Conservation (phyloP, 2,797 vertebrate species). For the Falco berigora region DNA sequence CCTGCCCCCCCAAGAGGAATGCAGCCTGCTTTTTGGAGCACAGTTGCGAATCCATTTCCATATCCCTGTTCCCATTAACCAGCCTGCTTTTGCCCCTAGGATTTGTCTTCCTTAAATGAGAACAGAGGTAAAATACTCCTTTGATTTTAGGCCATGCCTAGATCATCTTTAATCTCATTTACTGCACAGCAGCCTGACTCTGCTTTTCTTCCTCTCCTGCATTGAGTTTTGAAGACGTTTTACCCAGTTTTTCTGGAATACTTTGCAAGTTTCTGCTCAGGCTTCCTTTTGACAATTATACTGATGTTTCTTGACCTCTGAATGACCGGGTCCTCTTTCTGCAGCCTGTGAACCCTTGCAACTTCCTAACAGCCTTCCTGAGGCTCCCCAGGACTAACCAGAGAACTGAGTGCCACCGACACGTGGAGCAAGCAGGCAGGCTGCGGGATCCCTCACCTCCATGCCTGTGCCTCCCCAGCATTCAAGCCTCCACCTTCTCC, state of each 20-base stretch:
- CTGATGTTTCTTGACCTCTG: neutral
- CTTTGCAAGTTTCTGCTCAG: neutral
- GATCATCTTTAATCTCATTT: constrained; percentile 45
- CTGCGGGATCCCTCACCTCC: neutral
- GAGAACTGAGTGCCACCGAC: neutral
- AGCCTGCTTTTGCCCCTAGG: constrained; percentile 23
- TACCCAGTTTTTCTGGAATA: neutral
- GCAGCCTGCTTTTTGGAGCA: neutral
- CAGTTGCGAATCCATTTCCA: constrained; percentile 1
- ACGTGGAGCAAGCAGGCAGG: rapidly evolving
- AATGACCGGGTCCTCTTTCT: neutral
- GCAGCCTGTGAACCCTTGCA: neutral
- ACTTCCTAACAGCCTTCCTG: neutral
- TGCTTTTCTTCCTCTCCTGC: neutral
- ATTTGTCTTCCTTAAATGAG: constrained; percentile 34
- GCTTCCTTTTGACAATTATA: neutral
- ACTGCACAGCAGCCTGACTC: neutral
- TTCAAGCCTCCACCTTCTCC: neutral
- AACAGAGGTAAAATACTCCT: constrained; percentile 39
- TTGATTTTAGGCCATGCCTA: constrained; percentile 50
- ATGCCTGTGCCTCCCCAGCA: neutral
- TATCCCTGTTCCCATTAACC: constrained; percentile 13
- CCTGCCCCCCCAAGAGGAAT: neutral
- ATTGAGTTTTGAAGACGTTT: neutral
- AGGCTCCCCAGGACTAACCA: neutral